Conservation (phyloP, 2,113 vertebrate species). For the Empidonax traillii region DNA sequence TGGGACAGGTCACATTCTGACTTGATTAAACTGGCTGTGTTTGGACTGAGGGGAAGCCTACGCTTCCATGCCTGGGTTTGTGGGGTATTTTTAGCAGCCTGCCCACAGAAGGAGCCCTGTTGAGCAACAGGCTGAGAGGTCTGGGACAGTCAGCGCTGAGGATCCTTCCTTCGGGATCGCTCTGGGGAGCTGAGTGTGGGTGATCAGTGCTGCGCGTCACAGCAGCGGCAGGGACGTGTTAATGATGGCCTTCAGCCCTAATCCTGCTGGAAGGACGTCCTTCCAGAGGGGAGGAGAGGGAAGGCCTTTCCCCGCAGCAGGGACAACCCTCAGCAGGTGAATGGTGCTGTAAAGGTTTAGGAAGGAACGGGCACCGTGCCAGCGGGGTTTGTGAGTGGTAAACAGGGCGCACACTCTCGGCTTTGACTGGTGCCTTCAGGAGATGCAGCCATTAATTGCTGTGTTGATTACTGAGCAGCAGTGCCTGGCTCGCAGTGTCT, state of each 20-base stretch:
- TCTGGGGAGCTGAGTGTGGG: not conserved
- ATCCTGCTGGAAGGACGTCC: not conserved
- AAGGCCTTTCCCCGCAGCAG: not conserved
- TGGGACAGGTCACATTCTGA: not conserved
- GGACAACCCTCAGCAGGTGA: not conserved
- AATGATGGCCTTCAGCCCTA: not conserved
- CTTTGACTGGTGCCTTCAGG: conserved; percentile 45
- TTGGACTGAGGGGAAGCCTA: conserved; percentile 1
- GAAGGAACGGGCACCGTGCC: not conserved
- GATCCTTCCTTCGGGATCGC: not conserved
- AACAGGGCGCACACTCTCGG: not conserved
- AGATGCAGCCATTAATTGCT: conserved; percentile 16
- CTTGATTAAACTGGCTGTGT: conserved; percentile 12
- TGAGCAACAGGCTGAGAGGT: not conserved
- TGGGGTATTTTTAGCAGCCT: not conserved
- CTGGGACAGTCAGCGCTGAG: not conserved
- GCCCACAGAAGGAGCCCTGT: not conserved
- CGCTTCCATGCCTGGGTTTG: not conserved
- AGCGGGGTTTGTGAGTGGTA: conserved; percentile 1
- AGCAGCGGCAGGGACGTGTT: not conserved
- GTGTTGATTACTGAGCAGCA: conserved; percentile 62
- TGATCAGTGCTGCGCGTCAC: not conserved
- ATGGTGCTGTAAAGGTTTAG: conserved; percentile 5
- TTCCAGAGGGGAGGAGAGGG: not conserved
- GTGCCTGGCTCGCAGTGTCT: not conserved